Evolutionary conservation across 2,797 vertebrate species (phyloP).

Genomic region (Argentina silus): DNA sequence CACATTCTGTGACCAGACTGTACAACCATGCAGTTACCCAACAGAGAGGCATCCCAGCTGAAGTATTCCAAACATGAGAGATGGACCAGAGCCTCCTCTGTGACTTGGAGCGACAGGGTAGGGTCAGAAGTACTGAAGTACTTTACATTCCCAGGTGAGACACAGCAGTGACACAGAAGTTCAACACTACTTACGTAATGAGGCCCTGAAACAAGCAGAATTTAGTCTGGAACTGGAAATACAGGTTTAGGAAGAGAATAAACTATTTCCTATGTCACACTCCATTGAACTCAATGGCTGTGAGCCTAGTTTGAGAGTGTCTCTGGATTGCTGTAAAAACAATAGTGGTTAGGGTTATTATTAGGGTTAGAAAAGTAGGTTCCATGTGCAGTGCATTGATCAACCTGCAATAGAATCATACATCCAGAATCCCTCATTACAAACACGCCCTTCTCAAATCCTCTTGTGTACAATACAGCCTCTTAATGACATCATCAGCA

Average conservation of each 20-base stretch:
- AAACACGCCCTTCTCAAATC: not conserved
- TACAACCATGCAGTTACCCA: conserved; percentile 15
- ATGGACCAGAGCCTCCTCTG: not conserved
- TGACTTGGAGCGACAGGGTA: not conserved
- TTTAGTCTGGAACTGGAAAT: not conserved
- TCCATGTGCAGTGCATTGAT: not conserved
- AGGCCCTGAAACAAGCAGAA: not conserved
- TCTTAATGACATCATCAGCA: not conserved
- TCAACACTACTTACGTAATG: not conserved
- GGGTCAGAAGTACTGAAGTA: not conserved
- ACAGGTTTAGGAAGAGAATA: not conserved
- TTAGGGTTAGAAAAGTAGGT: not conserved
- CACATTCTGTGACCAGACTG: conserved; percentile 24
- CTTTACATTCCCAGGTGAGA: not conserved
- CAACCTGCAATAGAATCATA: not conserved
- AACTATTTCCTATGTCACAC: not conserved
- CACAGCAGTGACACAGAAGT: not conserved
- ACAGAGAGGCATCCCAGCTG: not conserved
- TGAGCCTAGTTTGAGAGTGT: not conserved
- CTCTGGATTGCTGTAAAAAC: not conserved
- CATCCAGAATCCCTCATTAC: not conserved
- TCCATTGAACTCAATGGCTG: not conserved
- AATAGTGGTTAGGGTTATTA: not conserved
- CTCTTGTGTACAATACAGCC: not conserved
- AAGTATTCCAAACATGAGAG: not conserved